Evolutionary conservation across 2,888 invertebrate genomes (phyloP).

Genomic region (Drosophila stalkeri): DNA sequence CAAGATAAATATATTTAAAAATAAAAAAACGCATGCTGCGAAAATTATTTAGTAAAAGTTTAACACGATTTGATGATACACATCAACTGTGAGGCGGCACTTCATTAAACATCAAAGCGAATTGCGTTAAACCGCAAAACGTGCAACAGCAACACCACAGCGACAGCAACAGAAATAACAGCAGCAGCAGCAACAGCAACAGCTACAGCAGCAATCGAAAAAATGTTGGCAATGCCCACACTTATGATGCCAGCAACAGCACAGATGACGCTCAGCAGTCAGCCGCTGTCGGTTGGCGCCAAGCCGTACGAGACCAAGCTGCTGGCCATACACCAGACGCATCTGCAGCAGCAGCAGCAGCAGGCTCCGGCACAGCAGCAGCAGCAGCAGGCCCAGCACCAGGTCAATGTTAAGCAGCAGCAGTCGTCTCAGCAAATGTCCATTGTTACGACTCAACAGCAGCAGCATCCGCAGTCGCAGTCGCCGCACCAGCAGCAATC

Average conservation of each 20-base stretch:
- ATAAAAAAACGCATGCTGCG: constrained; percentile 22
- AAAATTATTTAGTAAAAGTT: constrained; percentile 69
- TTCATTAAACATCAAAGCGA: constrained; percentile 81
- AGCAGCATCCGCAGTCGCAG: constrained; percentile 81
- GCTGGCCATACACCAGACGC: constrained; percentile 85
- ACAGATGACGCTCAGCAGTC: constrained; percentile 85
- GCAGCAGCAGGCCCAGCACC: constrained; percentile 61
- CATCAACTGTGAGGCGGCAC: constrained; percentile 75
- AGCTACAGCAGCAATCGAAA: constrained; percentile 52
- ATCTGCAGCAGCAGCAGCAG: constrained; percentile 83
- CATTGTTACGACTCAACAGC: constrained; percentile 76
- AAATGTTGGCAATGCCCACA: constrained; percentile 86
- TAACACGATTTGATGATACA: constrained; percentile 66
- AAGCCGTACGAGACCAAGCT: constrained; percentile 85
- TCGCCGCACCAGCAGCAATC: constrained; percentile 78
- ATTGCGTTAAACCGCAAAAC: constrained; percentile 72
- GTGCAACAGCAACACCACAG: constrained; percentile 62
- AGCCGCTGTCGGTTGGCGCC: constrained; percentile 84
- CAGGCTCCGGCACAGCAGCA: constrained; percentile 70
- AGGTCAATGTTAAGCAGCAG: constrained; percentile 74
- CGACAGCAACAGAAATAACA: constrained; percentile 27
- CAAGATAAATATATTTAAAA: constrained; percentile 21
- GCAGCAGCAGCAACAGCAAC: constrained; percentile 49
- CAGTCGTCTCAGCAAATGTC: constrained; percentile 82
- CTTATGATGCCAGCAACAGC: constrained; percentile 86